Evolutionary conservation across 2,888 invertebrate species (phyloP).

Genomic region (Dioctria linearis): DNA sequence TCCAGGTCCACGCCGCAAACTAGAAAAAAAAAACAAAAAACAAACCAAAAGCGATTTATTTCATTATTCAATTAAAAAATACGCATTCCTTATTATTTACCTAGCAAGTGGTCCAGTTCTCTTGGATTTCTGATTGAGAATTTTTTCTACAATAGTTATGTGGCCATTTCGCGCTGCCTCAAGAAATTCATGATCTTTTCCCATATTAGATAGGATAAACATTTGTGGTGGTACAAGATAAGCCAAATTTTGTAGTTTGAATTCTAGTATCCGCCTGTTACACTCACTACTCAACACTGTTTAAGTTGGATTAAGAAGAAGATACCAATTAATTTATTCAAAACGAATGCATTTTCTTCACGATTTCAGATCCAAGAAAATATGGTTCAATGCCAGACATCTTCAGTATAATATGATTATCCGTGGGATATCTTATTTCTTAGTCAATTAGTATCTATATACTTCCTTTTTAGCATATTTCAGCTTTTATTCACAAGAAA

Average conservation of each 20-base stretch:
- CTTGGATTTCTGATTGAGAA: conserved; percentile 89
- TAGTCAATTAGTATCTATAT: no score
- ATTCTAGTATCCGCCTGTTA: no score
- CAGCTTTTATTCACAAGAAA: no score
- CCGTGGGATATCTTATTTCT: no score
- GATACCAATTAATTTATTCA: no score
- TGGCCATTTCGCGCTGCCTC: conserved; percentile 96
- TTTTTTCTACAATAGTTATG: conserved; percentile 89
- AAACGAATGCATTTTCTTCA: no score
- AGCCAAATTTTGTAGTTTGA: neutral
- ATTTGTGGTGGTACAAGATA: conserved; percentile 5
- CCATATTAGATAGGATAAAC: conserved; percentile 76
- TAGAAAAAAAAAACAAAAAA: conserved; percentile 70
- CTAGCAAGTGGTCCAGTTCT: conserved; percentile 95
- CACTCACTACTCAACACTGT: no score
- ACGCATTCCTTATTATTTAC: conserved; percentile 71
- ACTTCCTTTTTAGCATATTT: no score
- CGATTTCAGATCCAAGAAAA: no score
- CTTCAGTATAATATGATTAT: no score
- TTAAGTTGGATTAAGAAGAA: no score
- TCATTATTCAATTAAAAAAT: conserved; percentile 64
- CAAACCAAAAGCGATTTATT: conserved; percentile 15
- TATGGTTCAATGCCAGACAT: no score
- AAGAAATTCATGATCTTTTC: conserved; percentile 96
- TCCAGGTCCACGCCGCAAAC: conserved; percentile 89